Percentiles rank a stretch among this genome's conserved stretches.
Conservation (phyloP, 2,888 invertebrate genomes). For the Adelognathus sp. region DNA sequence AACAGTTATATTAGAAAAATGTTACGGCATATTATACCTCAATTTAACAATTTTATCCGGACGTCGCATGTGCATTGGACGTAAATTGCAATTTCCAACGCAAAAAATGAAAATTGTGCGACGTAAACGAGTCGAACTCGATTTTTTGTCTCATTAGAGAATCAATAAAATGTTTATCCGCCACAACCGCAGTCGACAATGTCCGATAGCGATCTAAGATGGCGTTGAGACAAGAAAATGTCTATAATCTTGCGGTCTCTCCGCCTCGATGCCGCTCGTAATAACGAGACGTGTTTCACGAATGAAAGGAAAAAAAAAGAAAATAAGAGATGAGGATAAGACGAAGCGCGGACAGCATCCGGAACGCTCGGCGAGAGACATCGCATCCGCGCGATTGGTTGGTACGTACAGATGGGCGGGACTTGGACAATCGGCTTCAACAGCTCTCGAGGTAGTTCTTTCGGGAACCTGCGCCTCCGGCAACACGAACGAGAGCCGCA, state of each 20-base stretch:
- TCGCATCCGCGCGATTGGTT: conserved; percentile 68
- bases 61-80: not conserved
- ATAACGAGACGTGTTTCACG: conserved; percentile 39
- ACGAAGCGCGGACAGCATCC: conserved; percentile 34
- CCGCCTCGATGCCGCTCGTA: conserved; percentile 33
- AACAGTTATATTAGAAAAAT: too few species aligned
- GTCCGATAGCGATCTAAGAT: conserved; percentile 73
- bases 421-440: conserved; percentile 74
- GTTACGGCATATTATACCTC: too few species aligned
- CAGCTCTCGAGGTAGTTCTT: conserved; percentile 53
- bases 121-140: not conserved
- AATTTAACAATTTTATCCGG: not conserved
- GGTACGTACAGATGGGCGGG: conserved; percentile 71
- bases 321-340: conserved; percentile 18
- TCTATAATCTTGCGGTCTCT: conserved; percentile 44
- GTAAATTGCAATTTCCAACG: not conserved
- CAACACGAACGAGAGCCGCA: conserved; percentile 12
- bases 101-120: too few species aligned
- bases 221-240: conserved; percentile 78
- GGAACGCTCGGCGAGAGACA: conserved; percentile 50
- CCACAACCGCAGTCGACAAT: conserved; percentile 66
- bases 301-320: conserved; percentile 3
- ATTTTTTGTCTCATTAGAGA: not conserved
- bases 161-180: conserved; percentile 31
- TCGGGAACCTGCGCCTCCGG: conserved; percentile 23